phyloP scores from a whole-genome alignment of 2,113 vertebrate genomes.

The Grantiella picta region DNA sequence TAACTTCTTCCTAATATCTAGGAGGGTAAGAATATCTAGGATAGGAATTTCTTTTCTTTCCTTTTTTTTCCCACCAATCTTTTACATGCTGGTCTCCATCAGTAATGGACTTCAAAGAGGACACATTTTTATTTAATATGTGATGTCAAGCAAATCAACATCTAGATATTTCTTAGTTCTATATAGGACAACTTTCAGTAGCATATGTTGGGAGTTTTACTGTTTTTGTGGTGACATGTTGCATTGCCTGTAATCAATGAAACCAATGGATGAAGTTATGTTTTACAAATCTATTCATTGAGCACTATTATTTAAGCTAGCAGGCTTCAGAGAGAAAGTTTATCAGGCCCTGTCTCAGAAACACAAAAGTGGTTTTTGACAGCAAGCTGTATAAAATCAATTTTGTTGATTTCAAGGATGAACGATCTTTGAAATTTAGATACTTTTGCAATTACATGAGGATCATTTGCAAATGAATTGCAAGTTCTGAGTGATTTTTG shows the following conservation, averaged over 20 bases:
- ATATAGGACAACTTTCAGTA: not conserved
- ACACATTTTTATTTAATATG: not conserved
- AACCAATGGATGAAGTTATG: not conserved
- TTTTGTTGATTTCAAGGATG: slow-evolving; percentile 35
- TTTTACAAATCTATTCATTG: not conserved
- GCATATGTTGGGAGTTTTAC: not conserved
- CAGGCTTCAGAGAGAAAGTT: not conserved
- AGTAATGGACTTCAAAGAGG: not conserved
- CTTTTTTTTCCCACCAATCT: not conserved
- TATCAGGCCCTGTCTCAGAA: not conserved
- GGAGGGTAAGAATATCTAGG: not conserved
- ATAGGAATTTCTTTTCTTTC: not conserved
- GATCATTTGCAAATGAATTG: not conserved
- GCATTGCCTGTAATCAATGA: not conserved
- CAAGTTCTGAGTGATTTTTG: not conserved
- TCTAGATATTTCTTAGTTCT: not conserved
- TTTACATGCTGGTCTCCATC: not conserved
- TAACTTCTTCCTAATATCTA: not conserved
- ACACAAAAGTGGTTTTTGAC: not conserved
- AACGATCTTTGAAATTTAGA: not conserved
- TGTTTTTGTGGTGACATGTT: not conserved
- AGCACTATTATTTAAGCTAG: not conserved
- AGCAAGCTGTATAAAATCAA: not conserved
- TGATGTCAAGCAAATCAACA: not conserved
- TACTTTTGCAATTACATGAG: not conserved